Base-by-base conservation (phyloP, 2,797 vertebrate species). In the Eupleurogrammus muticus region DNA sequence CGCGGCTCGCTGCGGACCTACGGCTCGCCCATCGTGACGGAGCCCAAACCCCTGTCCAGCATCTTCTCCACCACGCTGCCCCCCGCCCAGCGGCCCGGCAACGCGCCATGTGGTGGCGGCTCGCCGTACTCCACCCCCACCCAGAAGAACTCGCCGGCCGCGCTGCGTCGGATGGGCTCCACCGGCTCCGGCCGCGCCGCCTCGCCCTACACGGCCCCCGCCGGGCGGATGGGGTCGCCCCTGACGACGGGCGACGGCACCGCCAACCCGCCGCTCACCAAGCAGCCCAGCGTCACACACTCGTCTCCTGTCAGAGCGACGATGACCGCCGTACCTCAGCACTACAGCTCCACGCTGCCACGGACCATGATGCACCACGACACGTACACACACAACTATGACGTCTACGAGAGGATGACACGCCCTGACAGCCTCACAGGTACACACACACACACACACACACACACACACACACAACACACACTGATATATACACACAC, bases 321-420 rank as follows among this genome's bases (percentile, higher is more conserved):
- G 66, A 99, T 99, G 98, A 95, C 95, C 0, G 98, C 98, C 0
- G 96, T 99, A 46, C 97, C 98, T 0, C 97, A 99, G 90, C 96
- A 98, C 85, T 89, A 97, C 87, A 96, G 96, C 77, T 90, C 97
- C 78, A 93, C 93, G 13, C 92, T 98, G 86, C 96, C 96, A 47
- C 95, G 94, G 67, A 87, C 96, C 0, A 9, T 96, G 55, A 93
- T 92, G 63, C 93, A 96, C 2, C 95, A 94, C 67, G 96, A 98
- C 11, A 96, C 94, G n/a, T 99, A 96, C 0, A 94, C 94, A 60
- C 97, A 96, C 86, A 95, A 94, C 51, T 99, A 96, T 0, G 97
- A 99, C 9, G 92, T 98, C 76, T 99, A 98, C 0, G 98, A 99
- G 91, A 96, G 96, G 83, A 98, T 99, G 96, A 93, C 95, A 6